Percentiles rank a stretch among this genome's conserved stretches.
These are phyloP conservation scores for Gymnothorax reevesii DNA, from an alignment of 2,797 vertebrate species.

Conservation along the genomic window DNA sequence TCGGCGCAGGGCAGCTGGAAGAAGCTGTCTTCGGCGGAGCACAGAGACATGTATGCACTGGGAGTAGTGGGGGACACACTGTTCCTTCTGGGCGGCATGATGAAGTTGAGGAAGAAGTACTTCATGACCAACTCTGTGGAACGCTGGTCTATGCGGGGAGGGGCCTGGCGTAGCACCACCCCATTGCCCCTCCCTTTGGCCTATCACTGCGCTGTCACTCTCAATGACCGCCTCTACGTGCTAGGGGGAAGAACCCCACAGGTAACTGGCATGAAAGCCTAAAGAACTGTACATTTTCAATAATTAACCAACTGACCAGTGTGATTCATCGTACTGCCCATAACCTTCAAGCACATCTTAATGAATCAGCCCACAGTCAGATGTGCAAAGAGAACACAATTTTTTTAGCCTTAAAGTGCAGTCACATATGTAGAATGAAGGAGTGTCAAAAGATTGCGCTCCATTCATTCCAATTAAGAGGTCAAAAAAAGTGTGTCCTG, in stretches of 20 bases:
- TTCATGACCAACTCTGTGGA: conserved; percentile 91
- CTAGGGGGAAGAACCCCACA: conserved; percentile 95
- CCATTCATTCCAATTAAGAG: too few species aligned
- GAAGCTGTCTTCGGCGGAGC: conserved; percentile 81
- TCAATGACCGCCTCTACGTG: conserved; percentile 86
- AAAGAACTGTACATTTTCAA: neutral
- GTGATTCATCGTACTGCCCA: neutral
- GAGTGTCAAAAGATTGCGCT: too few species aligned
- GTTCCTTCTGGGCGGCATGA: conserved; percentile 91
- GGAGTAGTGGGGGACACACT: conserved; percentile 79
- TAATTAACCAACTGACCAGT: neutral
- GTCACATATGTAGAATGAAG: too few species aligned
- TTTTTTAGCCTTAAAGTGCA: neutral
- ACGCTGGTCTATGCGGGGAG: conserved; percentile 82
- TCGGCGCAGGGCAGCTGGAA: conserved; percentile 90
- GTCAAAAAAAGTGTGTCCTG: too few species aligned
- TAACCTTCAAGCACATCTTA: neutral
- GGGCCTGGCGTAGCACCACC: conserved; percentile 83
- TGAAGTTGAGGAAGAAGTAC: conserved; percentile 91
- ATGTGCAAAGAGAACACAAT: neutral
- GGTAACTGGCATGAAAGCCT: conserved; percentile 66
- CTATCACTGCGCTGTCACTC: conserved; percentile 78
- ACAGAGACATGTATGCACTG: conserved; percentile 89
- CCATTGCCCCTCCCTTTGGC: conserved; percentile 89
- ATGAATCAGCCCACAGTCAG: neutral